Base-by-base conservation (phyloP, 2,888 invertebrate species). In the Frankliniella fusca region DNA sequence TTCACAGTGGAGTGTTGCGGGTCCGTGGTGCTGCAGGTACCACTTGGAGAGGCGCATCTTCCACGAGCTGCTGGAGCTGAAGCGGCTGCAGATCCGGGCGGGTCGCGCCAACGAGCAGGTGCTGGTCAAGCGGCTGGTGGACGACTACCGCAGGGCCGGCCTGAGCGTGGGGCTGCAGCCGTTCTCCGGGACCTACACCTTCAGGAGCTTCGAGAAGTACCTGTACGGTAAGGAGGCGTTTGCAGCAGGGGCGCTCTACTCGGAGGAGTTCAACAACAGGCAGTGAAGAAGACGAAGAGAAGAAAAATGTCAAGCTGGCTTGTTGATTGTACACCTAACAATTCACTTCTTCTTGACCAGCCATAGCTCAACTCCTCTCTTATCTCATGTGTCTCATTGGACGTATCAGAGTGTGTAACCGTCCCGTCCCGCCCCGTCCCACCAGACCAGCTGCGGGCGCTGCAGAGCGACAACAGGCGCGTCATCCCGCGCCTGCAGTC, bases 1-100 rank as follows among this genome's bases (percentile, higher is more conserved):
- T n/a, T n/a, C n/a, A n/a, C n/a, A n/a, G n/a, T n/a, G n/a, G n/a
- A n/a, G n/a, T n/a, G n/a, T n/a, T n/a, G n/a, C n/a, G n/a, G n/a
- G 54, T 54, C 54, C 54, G 54, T 54, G 54, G 38, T 38, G 65
- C 81, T 84, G 65, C 84, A 90, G 97, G 87, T 97, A 97, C 88
- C 95, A 97, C 86, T 91, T 96, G 86, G 97, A 97, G 88, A 90
- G 97, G 83, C 95, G 96, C 87, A 94, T 97, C 86, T 97, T 98
- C 88, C 96, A 97, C 87, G 97, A 97, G 88, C 90, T 98, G 83
- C 90, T 97, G 86, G 97, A 98, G 87, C 89, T 98, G 82, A 98
- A 98, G 88, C 91, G 97, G 81, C 90, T 96, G 85, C 97, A 98
- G 89, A 97, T 97, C 86, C 92, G 97, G 86, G 94, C 96, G 54